Evolutionary conservation across 2,113 vertebrate genomes (phyloP), one percentile per base, ranked within the genome.

Genomic region (Pollachius pollachius): DNA sequence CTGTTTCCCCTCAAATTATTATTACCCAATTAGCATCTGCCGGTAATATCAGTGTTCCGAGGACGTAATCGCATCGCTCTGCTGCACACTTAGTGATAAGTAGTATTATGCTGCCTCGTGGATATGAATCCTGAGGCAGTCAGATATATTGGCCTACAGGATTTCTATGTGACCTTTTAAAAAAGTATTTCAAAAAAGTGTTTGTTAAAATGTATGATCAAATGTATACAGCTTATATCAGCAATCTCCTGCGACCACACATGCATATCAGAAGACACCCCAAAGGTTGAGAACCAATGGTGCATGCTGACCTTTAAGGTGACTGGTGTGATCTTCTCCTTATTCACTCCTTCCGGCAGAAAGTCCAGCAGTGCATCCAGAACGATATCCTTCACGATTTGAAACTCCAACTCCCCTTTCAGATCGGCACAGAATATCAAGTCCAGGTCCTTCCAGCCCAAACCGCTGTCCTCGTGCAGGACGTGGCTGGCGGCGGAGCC

Each of bases 401-500:
- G 95, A 87, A 99, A 99, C 85, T 96, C 96, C 79, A 91, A 89
- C 88, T 99, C 96, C 27, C 95, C 94, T 65, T 93, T 95, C 52
- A 99, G 91, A 52, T 98, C 95, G 0, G 95, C 95, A 76, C 95
- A 95, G 93, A 99, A 99, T 90, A 99, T 99, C 78, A 99, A 90
- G 90, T 99, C 97, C 87, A 99, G 91, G 84, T 99, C 97, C 85
- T 99, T 98, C 93, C 98, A 99, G 27, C 97, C 97, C 73, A 99
- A 89, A 15, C 96, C 97, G 89, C 96, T 98, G 90, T 98, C 96
- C 89, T 99, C 95, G 80, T 99, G 97, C 62, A 99, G 93, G 79
- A 99, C 94, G 74, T 99, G 96, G 85, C 97, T 98, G 83, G 97
- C 96, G 2, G 97, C 96, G 16, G 97, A 99, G 70, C 97, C 97